Conservation (phyloP, 2,888 invertebrate species). For the Synanthedon vespiformis region DNA sequence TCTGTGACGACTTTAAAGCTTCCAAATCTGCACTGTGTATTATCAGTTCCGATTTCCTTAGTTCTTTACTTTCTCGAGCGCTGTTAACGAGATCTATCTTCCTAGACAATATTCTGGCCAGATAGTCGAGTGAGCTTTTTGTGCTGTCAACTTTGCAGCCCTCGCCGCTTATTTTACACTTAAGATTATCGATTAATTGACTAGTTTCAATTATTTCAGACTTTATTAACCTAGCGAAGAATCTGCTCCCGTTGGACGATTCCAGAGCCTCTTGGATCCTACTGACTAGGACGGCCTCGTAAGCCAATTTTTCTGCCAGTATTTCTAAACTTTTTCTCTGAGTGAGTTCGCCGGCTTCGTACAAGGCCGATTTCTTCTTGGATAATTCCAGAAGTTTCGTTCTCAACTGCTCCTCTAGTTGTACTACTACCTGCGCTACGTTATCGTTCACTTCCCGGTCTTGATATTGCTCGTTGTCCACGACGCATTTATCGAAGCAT, state of each 20-base stretch:
- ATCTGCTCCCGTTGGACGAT: constrained; percentile 66
- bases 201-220: constrained; percentile 82
- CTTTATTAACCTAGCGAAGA: constrained; percentile 73
- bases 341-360: constrained; percentile 77
- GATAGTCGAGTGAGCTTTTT: constrained; percentile 73
- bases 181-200: constrained; percentile 79
- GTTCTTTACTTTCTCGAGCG: constrained; percentile 26
- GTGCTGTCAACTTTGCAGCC: constrained; percentile 46
- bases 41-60: constrained; percentile 40
- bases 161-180: constrained; percentile 74
- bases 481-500: constrained; percentile 70
- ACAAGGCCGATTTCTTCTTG: constrained; percentile 74
- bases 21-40: constrained; percentile 62
- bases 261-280: constrained; percentile 76
- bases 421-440: constrained; percentile 71
- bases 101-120: constrained; percentile 81
- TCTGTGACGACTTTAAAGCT: constrained; percentile 66
- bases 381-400: constrained; percentile 78
- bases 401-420: constrained; percentile 76
- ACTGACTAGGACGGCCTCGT: constrained; percentile 80
- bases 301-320: constrained; percentile 83
- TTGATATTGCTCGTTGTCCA: constrained; percentile 48
- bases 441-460: constrained; percentile 53
- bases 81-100: constrained; percentile 68
- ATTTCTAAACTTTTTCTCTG: constrained; percentile 76